These are phyloP conservation scores for Blera fallax DNA, from an alignment of 2,888 invertebrate species.

Conservation along the genomic window DNA sequence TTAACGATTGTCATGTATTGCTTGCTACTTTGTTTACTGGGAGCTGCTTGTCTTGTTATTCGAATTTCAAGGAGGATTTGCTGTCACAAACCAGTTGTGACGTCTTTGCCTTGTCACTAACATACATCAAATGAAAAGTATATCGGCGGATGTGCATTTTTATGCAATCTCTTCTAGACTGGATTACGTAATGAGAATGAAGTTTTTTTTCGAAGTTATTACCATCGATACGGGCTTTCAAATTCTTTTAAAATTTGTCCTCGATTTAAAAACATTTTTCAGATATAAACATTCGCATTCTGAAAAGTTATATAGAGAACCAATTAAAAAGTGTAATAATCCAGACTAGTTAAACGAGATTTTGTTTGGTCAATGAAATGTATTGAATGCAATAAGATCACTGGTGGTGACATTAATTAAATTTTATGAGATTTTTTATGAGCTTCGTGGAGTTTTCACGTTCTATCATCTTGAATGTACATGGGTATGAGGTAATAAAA, in stretches of 20 bases:
- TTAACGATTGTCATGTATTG: constrained; percentile 33
- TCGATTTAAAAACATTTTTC: constrained; percentile 18
- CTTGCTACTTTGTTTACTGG: not conserved
- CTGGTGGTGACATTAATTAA: constrained; percentile 43
- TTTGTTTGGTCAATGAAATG: constrained; percentile 27
- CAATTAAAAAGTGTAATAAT: constrained; percentile 34
- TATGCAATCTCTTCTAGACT: not conserved
- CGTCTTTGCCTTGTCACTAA: constrained; percentile 27
- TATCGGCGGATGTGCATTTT: not conserved
- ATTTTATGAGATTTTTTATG: constrained; percentile 47
- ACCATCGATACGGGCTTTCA: not conserved
- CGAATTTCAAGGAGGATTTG: constrained; percentile 34
- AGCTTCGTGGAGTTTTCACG: constrained; percentile 15
- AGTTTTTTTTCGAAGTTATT: not conserved
- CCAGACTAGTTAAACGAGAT: constrained; percentile 51
- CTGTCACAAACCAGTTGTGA: constrained; percentile 30
- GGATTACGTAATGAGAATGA: constrained; percentile 30
- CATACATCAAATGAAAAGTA: constrained; percentile 34
- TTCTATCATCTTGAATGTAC: not conserved
- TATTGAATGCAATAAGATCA: constrained; percentile 46
- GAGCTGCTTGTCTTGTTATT: constrained; percentile 12
- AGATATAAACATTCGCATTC: not conserved
- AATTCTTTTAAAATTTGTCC: constrained; percentile 41
- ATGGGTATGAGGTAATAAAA: constrained; percentile 17
- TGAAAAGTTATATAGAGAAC: constrained; percentile 14